Evolutionary conservation across 1,140 invertebrate species (phyloP).

Genomic region (Drosophila bocki): DNA sequence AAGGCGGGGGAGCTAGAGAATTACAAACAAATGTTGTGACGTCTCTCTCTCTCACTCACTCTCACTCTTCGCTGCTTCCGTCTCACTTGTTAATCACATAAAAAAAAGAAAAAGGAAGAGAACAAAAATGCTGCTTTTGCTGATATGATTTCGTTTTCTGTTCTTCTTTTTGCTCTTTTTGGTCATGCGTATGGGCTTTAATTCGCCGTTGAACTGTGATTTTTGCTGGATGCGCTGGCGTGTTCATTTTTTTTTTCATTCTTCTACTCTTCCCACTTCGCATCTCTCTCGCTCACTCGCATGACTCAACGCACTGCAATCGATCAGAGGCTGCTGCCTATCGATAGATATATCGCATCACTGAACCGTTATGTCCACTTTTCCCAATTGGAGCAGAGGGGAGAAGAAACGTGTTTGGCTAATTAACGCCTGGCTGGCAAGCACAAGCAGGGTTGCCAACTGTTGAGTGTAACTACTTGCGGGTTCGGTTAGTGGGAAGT

Average conservation of each 20-base stretch:
- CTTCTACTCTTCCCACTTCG: background rate
- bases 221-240: slow-evolving; percentile 36
- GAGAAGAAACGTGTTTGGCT: slow-evolving; percentile 55
- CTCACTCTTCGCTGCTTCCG: slow-evolving; percentile 29
- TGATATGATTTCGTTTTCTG: slow-evolving; percentile 65
- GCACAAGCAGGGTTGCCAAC: slow-evolving; percentile 48
- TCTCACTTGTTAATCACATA: slow-evolving; percentile 68
- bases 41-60: slow-evolving; percentile 16
- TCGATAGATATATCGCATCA: slow-evolving; percentile 42
- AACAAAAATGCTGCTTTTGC: slow-evolving; percentile 42
- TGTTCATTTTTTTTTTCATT: slow-evolving; percentile 19
- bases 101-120: slow-evolving; percentile 20
- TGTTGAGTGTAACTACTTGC: slow-evolving; percentile 26
- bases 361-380: slow-evolving; percentile 30
- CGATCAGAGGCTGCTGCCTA: slow-evolving; percentile 39
- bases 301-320: slow-evolving; percentile 26
- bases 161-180: slow-evolving; percentile 44
- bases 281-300: slow-evolving; percentile 24
- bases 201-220: slow-evolving; percentile 49
- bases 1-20: slow-evolving; percentile 1
- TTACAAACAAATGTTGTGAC: slow-evolving; percentile 34
- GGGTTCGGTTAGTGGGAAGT: slow-evolving; percentile 45
- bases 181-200: slow-evolving; percentile 75
- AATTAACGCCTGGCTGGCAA: slow-evolving; percentile 57
- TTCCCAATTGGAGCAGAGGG: slow-evolving; percentile 17